Conservation (phyloP, 2,888 invertebrate species). For the Acanthopleura granulata region DNA sequence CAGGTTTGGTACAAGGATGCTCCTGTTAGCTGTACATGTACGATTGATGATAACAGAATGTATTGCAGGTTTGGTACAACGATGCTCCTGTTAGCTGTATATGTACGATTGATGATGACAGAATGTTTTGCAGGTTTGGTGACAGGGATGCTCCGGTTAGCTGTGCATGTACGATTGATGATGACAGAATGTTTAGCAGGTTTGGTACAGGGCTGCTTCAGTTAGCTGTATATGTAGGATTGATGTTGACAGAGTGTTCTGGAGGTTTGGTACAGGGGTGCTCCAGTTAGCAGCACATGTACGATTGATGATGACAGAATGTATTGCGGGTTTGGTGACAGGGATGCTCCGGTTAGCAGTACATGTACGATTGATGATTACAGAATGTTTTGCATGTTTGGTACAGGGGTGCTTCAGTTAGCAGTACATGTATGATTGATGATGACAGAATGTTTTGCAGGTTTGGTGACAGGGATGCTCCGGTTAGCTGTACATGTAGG, state of each 20-base stretch:
- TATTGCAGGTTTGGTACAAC: constrained; percentile 50
- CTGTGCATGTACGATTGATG: background rate
- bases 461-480: constrained; percentile 50
- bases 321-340: constrained; percentile 51
- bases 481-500: constrained; percentile 49
- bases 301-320: constrained; percentile 39
- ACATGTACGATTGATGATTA: constrained; percentile 13
- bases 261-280: constrained; percentile 49
- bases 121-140: constrained; percentile 55
- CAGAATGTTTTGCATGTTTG: constrained; percentile 57
- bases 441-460: constrained; percentile 53
- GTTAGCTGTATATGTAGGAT: constrained; percentile 44
- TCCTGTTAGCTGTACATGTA: constrained; percentile 53
- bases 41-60: constrained; percentile 40
- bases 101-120: constrained; percentile 30
- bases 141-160: constrained; percentile 56
- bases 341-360: constrained; percentile 54
- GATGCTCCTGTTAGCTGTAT: constrained; percentile 55
- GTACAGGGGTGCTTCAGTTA: constrained; percentile 53
- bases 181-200: constrained; percentile 54
- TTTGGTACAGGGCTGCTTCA: constrained; percentile 50
- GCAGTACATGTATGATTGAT: constrained; percentile 30
- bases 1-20: constrained; percentile 52
- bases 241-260: constrained; percentile 47
- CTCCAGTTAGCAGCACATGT: constrained; percentile 57